These are phyloP conservation scores for Agelas oroides DNA, from an alignment of 37 sponge, comb jelly and placozoan species.

Conservation along the genomic window DNA sequence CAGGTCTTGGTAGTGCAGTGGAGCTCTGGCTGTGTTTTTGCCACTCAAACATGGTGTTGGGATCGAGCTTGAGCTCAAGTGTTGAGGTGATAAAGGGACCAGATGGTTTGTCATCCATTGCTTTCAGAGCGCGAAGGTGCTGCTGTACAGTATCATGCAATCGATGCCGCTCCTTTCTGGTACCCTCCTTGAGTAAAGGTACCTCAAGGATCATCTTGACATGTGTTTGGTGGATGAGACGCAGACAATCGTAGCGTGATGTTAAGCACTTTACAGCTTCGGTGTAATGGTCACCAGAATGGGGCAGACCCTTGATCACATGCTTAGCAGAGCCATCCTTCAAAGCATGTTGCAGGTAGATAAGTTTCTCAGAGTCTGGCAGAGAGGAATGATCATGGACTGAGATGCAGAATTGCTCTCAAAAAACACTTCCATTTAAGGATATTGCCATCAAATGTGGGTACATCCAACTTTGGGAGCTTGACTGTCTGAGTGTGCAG, in stretches of 20 bases:
- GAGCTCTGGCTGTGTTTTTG: conserved; percentile 29
- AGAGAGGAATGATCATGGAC: conserved; percentile 21
- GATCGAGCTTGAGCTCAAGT: conserved; percentile 34
- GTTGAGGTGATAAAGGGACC: conserved; percentile 36
- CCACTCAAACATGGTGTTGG: no score
- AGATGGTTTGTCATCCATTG: conserved; percentile 22
- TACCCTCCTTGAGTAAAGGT: conserved; percentile 46
- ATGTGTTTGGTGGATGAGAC: conserved; percentile 24
- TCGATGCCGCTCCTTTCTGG: conserved; percentile 24
- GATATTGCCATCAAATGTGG: conserved; percentile 58
- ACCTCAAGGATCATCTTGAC: not conserved
- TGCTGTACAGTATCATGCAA: conserved; percentile 50
- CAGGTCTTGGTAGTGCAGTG: conserved; percentile 40
- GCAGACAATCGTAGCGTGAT: conserved; percentile 33
- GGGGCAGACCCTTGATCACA: conserved; percentile 45
- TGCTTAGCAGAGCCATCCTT: conserved; percentile 52
- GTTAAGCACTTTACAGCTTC: conserved; percentile 52
- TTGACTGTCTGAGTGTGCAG: conserved; percentile 31
- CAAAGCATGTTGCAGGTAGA: conserved; percentile 48
- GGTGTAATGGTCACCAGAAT: conserved; percentile 46
- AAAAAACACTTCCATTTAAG: conserved; percentile 56
- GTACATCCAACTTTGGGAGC: conserved; percentile 43
- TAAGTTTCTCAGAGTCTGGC: conserved; percentile 33
- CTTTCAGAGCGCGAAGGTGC: conserved; percentile 51
- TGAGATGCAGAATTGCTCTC: conserved; percentile 44